A percentile compares a stretch with the other conserved stretches of the same genome.
Conservation (phyloP, 1,140 invertebrate species). For the Dolichoris vasculosae region DNA sequence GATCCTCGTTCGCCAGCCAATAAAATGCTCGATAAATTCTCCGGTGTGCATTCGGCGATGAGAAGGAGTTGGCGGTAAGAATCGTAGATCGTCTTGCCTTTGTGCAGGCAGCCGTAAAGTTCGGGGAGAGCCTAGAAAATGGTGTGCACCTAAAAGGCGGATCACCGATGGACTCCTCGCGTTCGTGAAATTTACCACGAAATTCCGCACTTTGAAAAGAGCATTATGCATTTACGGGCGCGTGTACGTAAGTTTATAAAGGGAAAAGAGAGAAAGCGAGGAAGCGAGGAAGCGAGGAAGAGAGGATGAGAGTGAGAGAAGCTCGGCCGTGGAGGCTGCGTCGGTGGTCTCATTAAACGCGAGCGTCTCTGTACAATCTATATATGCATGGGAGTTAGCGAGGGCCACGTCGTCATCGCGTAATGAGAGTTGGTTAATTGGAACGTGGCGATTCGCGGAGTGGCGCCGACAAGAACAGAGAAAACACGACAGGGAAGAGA, state of each 20-base stretch:
- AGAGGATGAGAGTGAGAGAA: background rate
- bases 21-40: background rate
- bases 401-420: conserved; percentile 60
- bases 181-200: conserved; percentile 7
- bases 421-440: conserved; percentile 73
- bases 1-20: background rate
- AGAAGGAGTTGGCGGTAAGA: too few species aligned
- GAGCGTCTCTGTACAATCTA: conserved; percentile 46
- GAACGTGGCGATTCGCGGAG: conserved; percentile 55
- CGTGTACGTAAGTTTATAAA: background rate
- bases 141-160: background rate
- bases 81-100: background rate
- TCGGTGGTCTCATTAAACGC: conserved; percentile 72
- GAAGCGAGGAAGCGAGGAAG: too few species aligned
- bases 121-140: background rate
- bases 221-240: conserved; percentile 42
- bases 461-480: conserved; percentile 27
- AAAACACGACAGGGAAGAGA: background rate
- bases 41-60: background rate
- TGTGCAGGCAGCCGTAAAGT: background rate
- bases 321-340: conserved; percentile 51
- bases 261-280: background rate
- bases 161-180: background rate
- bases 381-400: conserved; percentile 17
- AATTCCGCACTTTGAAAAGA: background rate